phyloP scores from a whole-genome alignment of 2,888 invertebrate genomes.

The Orthosia incerta region DNA sequence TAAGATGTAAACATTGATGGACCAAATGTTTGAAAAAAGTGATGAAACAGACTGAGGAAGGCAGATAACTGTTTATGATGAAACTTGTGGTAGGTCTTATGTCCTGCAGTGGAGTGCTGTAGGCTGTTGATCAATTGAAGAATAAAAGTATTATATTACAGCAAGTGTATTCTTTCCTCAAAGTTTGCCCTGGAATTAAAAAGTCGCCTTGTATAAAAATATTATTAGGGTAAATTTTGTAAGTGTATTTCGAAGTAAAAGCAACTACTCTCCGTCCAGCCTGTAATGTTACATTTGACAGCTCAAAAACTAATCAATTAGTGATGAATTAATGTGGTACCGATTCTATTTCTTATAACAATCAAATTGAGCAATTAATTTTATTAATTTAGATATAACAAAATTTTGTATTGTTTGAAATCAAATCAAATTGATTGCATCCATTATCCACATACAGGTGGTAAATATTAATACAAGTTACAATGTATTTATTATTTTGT shows the following conservation, averaged over 20 bases:
- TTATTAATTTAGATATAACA: too few relatives aligned
- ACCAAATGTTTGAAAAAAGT: background rate
- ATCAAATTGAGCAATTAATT: too few relatives aligned
- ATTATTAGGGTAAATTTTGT: constrained; percentile 2
- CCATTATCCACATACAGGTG: too few relatives aligned
- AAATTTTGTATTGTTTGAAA: too few relatives aligned
- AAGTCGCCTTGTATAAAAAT: background rate
- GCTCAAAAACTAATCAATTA: too few relatives aligned
- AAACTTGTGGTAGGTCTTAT: background rate
- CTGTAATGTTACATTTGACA: too few relatives aligned
- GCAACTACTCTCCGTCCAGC: background rate
- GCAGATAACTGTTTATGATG: too few relatives aligned
- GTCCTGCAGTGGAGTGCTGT: background rate
- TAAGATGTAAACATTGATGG: background rate
- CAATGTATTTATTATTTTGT: too few relatives aligned
- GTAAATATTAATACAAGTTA: too few relatives aligned
- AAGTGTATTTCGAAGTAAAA: constrained; percentile 40
- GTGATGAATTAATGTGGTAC: too few relatives aligned
- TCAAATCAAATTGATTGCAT: too few relatives aligned
- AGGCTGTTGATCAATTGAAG: background rate
- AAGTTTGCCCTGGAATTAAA: background rate
- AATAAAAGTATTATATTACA: background rate
- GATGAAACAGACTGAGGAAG: background rate
- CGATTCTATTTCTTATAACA: too few relatives aligned
- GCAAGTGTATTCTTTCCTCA: background rate